Base-by-base conservation (phyloP, 2,797 vertebrate species). In the Leuciscus waleckii region DNA sequence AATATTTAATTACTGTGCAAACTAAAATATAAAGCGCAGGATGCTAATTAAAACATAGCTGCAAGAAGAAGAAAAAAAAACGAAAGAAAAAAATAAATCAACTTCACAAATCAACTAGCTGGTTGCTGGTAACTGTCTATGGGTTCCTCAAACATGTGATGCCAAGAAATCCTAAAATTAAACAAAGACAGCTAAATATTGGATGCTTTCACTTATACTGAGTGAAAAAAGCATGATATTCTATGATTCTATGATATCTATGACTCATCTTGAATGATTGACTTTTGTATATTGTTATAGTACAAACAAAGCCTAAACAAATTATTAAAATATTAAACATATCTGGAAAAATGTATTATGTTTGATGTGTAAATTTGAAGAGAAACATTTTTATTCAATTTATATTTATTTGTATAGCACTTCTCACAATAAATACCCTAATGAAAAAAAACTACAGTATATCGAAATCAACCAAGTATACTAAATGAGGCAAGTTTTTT, bases 11-110 rank as follows among this genome's bases (percentile, higher is more conserved):
- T 37, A 35, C 43, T 16, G 63, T 37, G 29, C 29, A 69, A 51
- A 41, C n/a, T 11, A 69, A 37, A 29, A 51, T 39, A 39, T 79
- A 81, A 81, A 81, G 21, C 65, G 37, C 16, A 79, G 5, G 9
- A 79, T 67, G 61, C 43, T 81, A 51, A 70, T 81, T 81, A 70
- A 68, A 80, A 46, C 10, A 68, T 9, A 79, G 51, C 74, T 46
- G 49, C 23, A 67, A 23, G 4, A 80, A 51, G 8, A 13, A 49
- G 23, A 61, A 10, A 43, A n/a, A n/a, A 16, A 39, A 16, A 7
- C 5, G 0, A 29, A 61, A 58, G 0, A 39, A 78, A n/a, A 16
- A 35, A n/a, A 39, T 1, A 23, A 23, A 21, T 21, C 26, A 37
- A 16, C 5, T 21, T 77, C 32, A 39, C 35, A 39, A 58, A 61